phyloP scores from a whole-genome alignment of 1,140 invertebrate genomes.

The Heliconius melpomene region DNA sequence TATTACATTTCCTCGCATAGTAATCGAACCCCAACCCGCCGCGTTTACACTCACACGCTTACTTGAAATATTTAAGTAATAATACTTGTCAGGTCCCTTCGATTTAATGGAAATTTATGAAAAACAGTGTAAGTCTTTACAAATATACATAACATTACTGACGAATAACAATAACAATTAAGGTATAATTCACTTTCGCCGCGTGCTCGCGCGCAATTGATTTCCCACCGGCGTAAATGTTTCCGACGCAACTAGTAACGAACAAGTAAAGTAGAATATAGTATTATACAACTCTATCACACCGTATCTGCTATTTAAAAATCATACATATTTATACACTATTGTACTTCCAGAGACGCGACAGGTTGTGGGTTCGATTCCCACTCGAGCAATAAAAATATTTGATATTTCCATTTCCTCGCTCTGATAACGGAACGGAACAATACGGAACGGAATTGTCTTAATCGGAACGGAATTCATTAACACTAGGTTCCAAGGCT shows the following conservation, averaged over 20 bases:
- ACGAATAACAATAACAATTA: conserved; percentile 29
- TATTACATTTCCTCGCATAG: no score
- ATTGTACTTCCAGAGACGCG: no score
- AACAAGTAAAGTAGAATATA: not conserved
- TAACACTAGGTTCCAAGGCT: no score
- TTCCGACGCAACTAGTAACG: conserved; percentile 30
- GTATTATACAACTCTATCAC: conserved; percentile 11
- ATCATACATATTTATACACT: not conserved
- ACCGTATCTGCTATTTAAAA: not conserved
- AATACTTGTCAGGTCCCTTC: not conserved
- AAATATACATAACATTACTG: not conserved
- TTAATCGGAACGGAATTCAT: no score
- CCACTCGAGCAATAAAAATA: no score
- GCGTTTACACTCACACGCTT: no score
- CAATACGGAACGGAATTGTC: no score
- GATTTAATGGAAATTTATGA: not conserved
- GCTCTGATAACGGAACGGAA: no score
- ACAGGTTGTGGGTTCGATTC: no score
- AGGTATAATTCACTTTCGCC: conserved; percentile 38
- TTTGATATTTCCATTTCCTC: no score
- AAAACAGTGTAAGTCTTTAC: not conserved
- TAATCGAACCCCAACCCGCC: no score
- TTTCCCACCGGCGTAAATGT: conserved; percentile 44
- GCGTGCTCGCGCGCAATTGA: conserved; percentile 44
- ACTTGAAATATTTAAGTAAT: not conserved